Conservation (phyloP, 2,113 vertebrate species). For the Pyrgilauda ruficollis region DNA sequence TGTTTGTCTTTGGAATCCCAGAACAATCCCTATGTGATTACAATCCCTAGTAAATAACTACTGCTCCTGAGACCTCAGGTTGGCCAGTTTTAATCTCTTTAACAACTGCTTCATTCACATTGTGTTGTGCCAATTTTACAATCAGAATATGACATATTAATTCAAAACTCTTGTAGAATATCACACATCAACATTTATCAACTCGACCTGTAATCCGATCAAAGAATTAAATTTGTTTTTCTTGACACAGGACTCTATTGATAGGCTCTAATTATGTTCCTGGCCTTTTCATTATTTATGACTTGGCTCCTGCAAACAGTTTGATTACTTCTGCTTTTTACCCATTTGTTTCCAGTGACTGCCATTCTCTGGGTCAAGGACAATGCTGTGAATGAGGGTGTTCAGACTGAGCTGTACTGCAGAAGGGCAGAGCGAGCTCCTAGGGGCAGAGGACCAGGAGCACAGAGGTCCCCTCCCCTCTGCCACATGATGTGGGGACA, state of each 20-base stretch:
- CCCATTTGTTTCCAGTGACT: slow-evolving; percentile 34
- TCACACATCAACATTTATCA: neutral
- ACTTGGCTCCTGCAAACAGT: neutral
- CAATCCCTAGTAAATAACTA: neutral
- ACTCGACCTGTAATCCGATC: neutral
- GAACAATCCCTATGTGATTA: neutral
- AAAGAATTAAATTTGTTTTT: neutral
- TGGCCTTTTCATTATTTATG: slow-evolving; percentile 4
- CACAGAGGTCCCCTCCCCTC: neutral
- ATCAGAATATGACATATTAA: neutral
- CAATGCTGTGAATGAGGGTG: neutral
- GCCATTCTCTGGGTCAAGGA: neutral
- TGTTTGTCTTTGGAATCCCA: neutral
- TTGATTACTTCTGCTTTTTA: slow-evolving; percentile 4
- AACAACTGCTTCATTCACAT: neutral
- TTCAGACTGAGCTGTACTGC: neutral
- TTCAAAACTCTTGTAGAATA: neutral
- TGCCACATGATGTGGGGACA: neutral
- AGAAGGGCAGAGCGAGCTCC: neutral
- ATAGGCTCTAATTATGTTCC: slow-evolving; percentile 31
- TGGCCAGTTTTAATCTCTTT: neutral
- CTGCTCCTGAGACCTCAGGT: neutral
- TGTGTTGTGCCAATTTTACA: neutral
- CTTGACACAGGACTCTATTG: slow-evolving; percentile 11
- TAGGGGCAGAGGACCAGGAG: neutral